phyloP scores from a whole-genome alignment of 2,888 invertebrate species.

The Pilophorus perplexus region DNA sequence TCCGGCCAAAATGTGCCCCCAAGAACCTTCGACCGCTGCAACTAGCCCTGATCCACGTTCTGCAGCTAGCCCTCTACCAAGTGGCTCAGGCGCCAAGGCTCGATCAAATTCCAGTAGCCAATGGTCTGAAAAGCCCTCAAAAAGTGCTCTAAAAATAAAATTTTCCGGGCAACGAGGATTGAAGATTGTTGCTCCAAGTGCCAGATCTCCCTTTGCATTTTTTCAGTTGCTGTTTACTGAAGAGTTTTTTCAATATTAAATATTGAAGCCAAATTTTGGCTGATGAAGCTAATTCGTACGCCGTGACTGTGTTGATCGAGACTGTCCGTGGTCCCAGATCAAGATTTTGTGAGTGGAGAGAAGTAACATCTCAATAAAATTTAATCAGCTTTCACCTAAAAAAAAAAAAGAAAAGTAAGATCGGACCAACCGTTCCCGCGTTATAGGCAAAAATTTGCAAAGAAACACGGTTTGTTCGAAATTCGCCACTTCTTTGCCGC shows the following conservation, averaged over 20 bases:
- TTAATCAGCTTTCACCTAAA: no score
- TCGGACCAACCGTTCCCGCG: no score
- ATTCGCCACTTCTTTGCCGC: no score
- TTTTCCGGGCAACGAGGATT: background rate
- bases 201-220: background rate
- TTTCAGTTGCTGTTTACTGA: background rate
- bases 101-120: background rate
- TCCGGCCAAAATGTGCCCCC: no score
- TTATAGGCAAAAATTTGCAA: no score
- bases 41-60: background rate
- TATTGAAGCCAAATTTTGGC: background rate
- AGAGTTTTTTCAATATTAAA: background rate
- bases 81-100: background rate
- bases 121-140: background rate
- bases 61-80: no score
- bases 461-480: no score
- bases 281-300: background rate
- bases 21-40: no score
- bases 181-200: background rate
- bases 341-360: slow-evolving; percentile 7
- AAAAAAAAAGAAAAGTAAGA: no score
- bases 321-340: background rate
- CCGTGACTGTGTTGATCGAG: background rate
- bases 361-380: background rate
- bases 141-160: background rate